phyloP scores from a whole-genome alignment of 1,140 invertebrate genomes.

The Tribolium madens region DNA sequence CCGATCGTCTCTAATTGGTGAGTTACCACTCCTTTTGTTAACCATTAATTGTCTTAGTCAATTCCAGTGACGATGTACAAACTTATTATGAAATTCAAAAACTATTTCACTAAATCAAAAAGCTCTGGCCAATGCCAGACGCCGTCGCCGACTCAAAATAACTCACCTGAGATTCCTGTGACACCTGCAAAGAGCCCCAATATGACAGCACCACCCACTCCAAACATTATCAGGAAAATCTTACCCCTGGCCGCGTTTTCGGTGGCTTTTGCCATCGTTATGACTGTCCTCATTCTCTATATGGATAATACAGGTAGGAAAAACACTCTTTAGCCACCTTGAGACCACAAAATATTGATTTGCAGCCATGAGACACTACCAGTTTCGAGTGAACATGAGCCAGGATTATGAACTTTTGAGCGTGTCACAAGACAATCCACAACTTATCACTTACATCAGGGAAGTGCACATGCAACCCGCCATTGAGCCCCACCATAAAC shows the following conservation, averaged over 20 bases:
- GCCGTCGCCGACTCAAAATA: slow-evolving; percentile 16
- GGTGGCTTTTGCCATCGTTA: slow-evolving; percentile 75
- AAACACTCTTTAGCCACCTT: neutral
- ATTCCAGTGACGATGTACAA: slow-evolving; percentile 37
- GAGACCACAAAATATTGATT: neutral
- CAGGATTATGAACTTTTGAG: slow-evolving; percentile 78
- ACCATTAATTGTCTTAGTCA: neutral
- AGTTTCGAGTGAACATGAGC: slow-evolving; percentile 79
- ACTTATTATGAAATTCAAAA: slow-evolving; percentile 41
- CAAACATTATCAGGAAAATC: slow-evolving; percentile 66
- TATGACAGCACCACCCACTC: slow-evolving; percentile 40
- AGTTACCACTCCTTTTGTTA: slow-evolving; percentile 13
- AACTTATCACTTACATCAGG: slow-evolving; percentile 78
- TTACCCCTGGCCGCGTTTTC: slow-evolving; percentile 73
- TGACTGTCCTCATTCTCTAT: slow-evolving; percentile 74
- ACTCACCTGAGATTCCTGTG: slow-evolving; percentile 40
- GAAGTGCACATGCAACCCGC: slow-evolving; percentile 71
- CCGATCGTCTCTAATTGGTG: slow-evolving; percentile 1
- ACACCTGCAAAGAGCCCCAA: slow-evolving; percentile 54
- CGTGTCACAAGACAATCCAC: slow-evolving; percentile 79
- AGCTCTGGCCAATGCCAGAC: slow-evolving; percentile 40
- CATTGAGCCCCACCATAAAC: slow-evolving; percentile 64
- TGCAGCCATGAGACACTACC: slow-evolving; percentile 74
- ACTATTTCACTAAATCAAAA: slow-evolving; percentile 35
- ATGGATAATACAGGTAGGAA: slow-evolving; percentile 76